phyloP scores from a whole-genome alignment of 2,797 vertebrate species.

The Chaenodraco wilsoni region DNA sequence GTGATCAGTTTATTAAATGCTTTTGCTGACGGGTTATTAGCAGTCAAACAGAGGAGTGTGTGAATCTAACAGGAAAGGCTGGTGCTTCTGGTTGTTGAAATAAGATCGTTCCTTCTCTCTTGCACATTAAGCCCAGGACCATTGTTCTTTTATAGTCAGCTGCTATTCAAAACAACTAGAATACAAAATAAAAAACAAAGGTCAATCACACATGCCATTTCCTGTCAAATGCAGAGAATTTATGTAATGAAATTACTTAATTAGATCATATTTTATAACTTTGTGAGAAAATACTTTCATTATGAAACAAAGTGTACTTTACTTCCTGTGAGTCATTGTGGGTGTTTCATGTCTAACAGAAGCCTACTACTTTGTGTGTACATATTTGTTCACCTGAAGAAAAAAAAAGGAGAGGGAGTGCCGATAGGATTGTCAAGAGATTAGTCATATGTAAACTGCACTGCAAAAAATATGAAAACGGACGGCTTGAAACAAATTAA shows the following conservation, averaged over 20 bases:
- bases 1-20: not conserved
- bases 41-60: not conserved
- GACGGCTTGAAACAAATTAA: too few species aligned
- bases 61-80: constrained; percentile 35
- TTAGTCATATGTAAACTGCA: constrained; percentile 38
- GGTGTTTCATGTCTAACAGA: constrained; percentile 21
- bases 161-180: constrained; percentile 13
- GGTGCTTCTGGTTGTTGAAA: constrained; percentile 48
- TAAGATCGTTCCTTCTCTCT: not conserved
- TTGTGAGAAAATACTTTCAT: not conserved
- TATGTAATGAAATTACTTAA: not conserved
- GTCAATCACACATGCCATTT: not conserved
- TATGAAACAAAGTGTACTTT: not conserved
- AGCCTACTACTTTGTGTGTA: constrained; percentile 4
- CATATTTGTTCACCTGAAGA: not conserved
- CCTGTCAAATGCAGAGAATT: not conserved
- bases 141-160: not conserved
- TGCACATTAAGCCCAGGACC: not conserved
- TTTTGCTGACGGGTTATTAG: not conserved
- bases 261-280: not conserved
- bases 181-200: not conserved
- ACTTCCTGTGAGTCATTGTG: constrained; percentile 32
- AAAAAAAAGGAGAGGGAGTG: constrained; percentile 21
- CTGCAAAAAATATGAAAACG: constrained; percentile 1
- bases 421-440: not conserved